Evolutionary conservation across 2,888 invertebrate genomes (phyloP).

Genomic region (Micoletzkya japonica): DNA sequence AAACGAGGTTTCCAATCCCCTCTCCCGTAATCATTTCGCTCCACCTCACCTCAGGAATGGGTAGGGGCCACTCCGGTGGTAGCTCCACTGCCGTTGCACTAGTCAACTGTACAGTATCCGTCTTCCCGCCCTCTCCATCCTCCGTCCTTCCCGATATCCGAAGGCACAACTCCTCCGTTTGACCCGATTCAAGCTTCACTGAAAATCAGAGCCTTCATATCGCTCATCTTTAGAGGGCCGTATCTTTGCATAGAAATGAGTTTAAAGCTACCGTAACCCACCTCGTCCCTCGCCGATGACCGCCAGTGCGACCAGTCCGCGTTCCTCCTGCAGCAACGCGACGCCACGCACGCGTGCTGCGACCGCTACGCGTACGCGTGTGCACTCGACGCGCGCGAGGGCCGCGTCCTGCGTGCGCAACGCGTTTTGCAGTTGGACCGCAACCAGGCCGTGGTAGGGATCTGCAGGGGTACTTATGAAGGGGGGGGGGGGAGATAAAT

Average conservation of each 20-base stretch:
- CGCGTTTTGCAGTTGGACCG: slow-evolving; percentile 38
- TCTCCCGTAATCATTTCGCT: slow-evolving; percentile 4
- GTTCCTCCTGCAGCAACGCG: slow-evolving; percentile 5
- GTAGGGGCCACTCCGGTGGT: slow-evolving; percentile 24
- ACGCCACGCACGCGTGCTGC: slow-evolving; percentile 9
- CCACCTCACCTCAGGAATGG: slow-evolving; percentile 20
- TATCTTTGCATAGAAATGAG: too few species aligned
- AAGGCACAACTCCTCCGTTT: slow-evolving; percentile 32
- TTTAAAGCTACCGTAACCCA: too few species aligned
- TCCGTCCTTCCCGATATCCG: slow-evolving; percentile 9
- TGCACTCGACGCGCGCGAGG: slow-evolving; percentile 41
- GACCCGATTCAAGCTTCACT: slow-evolving; percentile 32
- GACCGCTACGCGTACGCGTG: slow-evolving; percentile 32
- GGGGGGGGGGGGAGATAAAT: neutral
- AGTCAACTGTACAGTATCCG: neutral
- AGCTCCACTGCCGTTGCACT: slow-evolving; percentile 4
- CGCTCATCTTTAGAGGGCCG: too few species aligned
- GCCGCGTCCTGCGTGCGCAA: slow-evolving; percentile 38
- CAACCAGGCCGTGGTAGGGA: slow-evolving; percentile 33
- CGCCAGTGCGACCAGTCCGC: slow-evolving; percentile 18
- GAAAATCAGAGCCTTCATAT: too few species aligned
- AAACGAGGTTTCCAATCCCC: neutral
- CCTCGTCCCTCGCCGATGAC: neutral
- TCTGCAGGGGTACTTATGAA: slow-evolving; percentile 27
- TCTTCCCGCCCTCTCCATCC: neutral